Evolutionary conservation across 2,888 invertebrate genomes (phyloP).

Genomic region (Eupsilia transversa): DNA sequence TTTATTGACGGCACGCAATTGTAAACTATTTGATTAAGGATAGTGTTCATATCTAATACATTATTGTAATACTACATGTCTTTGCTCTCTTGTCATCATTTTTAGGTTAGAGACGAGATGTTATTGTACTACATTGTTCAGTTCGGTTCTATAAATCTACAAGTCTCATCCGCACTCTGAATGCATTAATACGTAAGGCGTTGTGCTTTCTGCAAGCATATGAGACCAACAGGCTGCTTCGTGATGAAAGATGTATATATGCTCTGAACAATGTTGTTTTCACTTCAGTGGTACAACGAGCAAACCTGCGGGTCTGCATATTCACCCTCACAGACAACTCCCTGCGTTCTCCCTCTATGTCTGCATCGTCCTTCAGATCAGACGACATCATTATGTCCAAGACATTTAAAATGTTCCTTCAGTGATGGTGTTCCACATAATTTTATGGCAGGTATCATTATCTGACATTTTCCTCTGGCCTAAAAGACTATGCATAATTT

Average conservation of each 20-base stretch:
- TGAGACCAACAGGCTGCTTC: neutral
- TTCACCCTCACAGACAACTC: neutral
- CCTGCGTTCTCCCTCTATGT: neutral
- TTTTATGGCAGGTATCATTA: neutral
- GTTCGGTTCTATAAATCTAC: neutral
- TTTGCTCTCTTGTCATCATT: constrained; percentile 41
- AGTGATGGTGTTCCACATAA: neutral
- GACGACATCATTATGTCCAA: neutral
- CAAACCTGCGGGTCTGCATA: no score
- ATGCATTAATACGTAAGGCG: neutral
- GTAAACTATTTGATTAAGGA: constrained; percentile 39
- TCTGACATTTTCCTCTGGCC: neutral
- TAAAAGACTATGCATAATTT: neutral
- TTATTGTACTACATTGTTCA: constrained; percentile 53
- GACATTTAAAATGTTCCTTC: neutral
- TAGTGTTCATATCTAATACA: constrained; percentile 51
- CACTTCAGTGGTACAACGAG: neutral
- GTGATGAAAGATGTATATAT: neutral
- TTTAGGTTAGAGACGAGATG: constrained; percentile 59
- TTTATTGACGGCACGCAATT: constrained; percentile 31
- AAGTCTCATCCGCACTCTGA: neutral
- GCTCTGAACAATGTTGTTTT: neutral
- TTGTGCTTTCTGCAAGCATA: neutral
- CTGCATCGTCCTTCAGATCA: neutral
- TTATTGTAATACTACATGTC: constrained; percentile 21